Evolutionary conservation across 2,797 vertebrate genomes (phyloP), one percentile per base, ranked within the genome.

Genomic region (Leuciscus waleckii): DNA sequence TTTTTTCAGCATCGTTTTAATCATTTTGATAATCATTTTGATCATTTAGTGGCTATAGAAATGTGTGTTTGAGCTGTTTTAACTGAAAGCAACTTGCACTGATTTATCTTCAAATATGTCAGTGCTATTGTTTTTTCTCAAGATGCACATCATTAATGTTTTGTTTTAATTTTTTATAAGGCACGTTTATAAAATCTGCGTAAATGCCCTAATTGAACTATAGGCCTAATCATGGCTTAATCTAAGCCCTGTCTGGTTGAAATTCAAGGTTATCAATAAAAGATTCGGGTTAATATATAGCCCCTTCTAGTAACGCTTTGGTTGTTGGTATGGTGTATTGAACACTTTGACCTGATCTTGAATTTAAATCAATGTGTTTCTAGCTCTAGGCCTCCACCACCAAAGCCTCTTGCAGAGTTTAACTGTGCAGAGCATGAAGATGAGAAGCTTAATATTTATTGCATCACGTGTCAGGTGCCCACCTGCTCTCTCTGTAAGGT

Each of bases 401-500:
- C 90, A 23, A 87, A 93, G 85, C 84, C 88, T 39, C 46, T 71
- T 1, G 85, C 83, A 63, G 87, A 93, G 67, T 82, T 90, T 0
- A 95, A 86, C 0, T 97, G 96, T 84, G 89, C 92, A 1, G 92
- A 95, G 63, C 96, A 96, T 0, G 91, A 95, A 54, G 95, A 93
- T 0, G 96, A 97, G 86, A 96, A 93, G 86, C 90, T 96, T 88
- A 97, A 96, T 92, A 96, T 97, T 92, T 96, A 93, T 89, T 96
- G 96, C 39, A 86, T 95, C 79, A 94, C 90, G 35, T 96, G 96
- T 81, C 93, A 94, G 73, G 70, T 92, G 8, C 94, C 95, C 41
- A 96, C 95, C 5, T 96, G 96, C 37, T 96, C 96, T 4, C 94
- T 97, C n/a, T 96, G 96, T 89, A 96, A 96, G 89, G 96, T 96